phyloP scores from a whole-genome alignment of 1,140 invertebrate genomes.

The Drosophila micromelanica region DNA sequence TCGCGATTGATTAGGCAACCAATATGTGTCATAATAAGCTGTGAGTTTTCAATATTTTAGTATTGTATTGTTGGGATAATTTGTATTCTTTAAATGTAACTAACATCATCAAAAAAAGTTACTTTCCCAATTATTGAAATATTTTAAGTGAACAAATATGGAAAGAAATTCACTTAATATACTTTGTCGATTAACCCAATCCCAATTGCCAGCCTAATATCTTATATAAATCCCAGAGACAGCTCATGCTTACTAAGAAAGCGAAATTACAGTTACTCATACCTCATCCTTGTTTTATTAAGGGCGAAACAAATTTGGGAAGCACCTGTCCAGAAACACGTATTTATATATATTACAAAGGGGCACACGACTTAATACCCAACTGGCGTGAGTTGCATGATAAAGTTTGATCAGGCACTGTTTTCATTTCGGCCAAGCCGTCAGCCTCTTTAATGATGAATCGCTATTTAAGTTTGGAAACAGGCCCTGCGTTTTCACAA shows the following conservation, averaged over 20 bases:
- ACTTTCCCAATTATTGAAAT: too few species aligned
- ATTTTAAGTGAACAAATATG: too few species aligned
- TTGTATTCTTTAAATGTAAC: too few species aligned
- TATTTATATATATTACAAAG: neutral
- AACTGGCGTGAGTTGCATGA: slow-evolving; percentile 44
- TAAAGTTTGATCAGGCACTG: slow-evolving; percentile 30
- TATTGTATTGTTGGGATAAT: too few species aligned
- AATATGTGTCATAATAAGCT: neutral
- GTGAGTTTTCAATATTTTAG: too few species aligned
- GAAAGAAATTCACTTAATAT: neutral
- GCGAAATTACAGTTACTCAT: slow-evolving; percentile 4
- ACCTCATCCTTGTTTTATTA: slow-evolving; percentile 6
- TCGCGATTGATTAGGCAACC: neutral
- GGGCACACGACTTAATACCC: slow-evolving; percentile 25
- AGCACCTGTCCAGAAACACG: slow-evolving; percentile 27
- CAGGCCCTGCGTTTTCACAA: slow-evolving; percentile 15
- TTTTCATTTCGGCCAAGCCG: too few species aligned
- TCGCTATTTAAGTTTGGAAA: slow-evolving; percentile 58
- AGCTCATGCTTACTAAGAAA: slow-evolving; percentile 1
- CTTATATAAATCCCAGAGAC: neutral
- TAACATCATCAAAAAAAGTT: too few species aligned
- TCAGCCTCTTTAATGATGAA: slow-evolving; percentile 41
- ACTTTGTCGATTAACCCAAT: slow-evolving; percentile 13
- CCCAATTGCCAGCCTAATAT: slow-evolving; percentile 32
- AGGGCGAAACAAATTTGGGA: slow-evolving; percentile 14